Conservation (phyloP, 2,797 vertebrate species). For the Typhlichthys eigenmanni region DNA sequence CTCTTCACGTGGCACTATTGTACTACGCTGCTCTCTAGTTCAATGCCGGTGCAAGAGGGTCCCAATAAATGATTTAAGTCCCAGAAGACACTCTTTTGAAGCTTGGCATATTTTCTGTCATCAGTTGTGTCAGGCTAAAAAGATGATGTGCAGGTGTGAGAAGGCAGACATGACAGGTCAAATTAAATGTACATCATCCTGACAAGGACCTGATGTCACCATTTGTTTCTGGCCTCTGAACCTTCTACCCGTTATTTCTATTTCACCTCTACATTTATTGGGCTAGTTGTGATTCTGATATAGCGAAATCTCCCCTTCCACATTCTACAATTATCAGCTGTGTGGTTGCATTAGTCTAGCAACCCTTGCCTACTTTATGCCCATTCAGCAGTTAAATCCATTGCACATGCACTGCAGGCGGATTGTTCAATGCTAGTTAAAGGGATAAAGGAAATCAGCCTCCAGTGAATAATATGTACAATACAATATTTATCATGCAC, state of each 20-base stretch:
- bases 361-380: no score
- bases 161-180: slow-evolving; percentile 10
- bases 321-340: neutral
- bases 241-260: neutral
- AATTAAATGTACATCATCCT: slow-evolving; percentile 25
- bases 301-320: slow-evolving; percentile 6
- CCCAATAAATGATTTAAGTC: neutral
- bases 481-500: no score
- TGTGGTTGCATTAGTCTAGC: neutral
- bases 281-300: no score
- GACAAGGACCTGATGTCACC: slow-evolving; percentile 30
- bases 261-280: no score
- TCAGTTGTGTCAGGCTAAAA: slow-evolving; percentile 26
- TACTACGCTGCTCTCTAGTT: no score
- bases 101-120: slow-evolving; percentile 8
- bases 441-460: no score
- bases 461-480: no score
- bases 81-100: neutral
- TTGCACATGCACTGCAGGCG: no score
- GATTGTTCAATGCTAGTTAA: no score
- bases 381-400: no score
- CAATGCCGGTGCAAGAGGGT: no score
- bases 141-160: slow-evolving; percentile 32
- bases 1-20: no score
- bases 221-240: neutral